Conservation (phyloP, 2,113 vertebrate species). For the Furnarius figulus region DNA sequence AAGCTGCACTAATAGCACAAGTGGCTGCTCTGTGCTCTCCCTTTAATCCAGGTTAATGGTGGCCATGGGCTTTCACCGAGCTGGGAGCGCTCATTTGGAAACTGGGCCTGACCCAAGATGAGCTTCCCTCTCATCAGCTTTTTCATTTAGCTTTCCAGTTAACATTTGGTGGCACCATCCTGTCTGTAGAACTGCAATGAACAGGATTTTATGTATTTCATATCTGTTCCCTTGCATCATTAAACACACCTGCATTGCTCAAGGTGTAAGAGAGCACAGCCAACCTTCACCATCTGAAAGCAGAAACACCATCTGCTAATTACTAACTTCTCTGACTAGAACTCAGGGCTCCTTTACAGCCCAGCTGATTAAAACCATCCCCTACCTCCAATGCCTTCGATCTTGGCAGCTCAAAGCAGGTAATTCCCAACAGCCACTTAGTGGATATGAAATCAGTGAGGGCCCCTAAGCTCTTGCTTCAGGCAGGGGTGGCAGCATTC, state of each 20-base stretch:
- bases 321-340: background rate
- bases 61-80: background rate
- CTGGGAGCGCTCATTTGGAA: background rate
- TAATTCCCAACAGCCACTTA: background rate
- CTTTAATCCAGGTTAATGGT: slow-evolving; percentile 15
- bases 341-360: background rate
- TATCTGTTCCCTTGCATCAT: background rate
- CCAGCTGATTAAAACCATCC: background rate
- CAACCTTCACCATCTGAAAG: background rate
- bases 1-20: background rate
- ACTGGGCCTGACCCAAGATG: background rate
- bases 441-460: background rate
- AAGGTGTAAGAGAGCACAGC: background rate
- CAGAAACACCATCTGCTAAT: background rate
- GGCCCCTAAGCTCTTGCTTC: background rate
- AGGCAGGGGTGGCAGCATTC: background rate
- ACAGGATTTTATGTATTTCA: background rate
- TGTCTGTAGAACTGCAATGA: background rate
- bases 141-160: background rate
- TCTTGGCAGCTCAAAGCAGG: background rate
- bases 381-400: background rate
- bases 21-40: background rate
- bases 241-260: background rate
- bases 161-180: background rate
- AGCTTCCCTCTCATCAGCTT: background rate